Evolutionary conservation across 2,888 invertebrate species (phyloP).

Genomic region (Chydorus sphaericus): DNA sequence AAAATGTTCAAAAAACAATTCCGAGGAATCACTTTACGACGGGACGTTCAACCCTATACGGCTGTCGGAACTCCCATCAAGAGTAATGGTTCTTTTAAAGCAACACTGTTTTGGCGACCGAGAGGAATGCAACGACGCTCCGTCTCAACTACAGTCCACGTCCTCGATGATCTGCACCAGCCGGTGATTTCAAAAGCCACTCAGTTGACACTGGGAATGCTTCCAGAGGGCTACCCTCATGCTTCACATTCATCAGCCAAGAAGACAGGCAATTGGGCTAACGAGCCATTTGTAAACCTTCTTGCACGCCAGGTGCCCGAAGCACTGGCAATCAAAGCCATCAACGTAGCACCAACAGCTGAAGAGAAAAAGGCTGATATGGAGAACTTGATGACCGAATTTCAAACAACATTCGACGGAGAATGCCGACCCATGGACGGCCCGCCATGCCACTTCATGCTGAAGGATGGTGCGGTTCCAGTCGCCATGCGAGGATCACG

Average conservation of each 20-base stretch:
- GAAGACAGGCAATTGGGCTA: too few relatives aligned
- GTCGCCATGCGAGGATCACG: conserved; percentile 1
- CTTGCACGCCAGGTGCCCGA: background rate
- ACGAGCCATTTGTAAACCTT: too few relatives aligned
- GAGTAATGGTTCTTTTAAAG: background rate
- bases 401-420: background rate
- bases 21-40: background rate
- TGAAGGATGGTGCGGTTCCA: background rate
- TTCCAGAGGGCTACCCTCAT: too few relatives aligned
- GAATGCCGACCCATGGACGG: background rate
- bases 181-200: background rate
- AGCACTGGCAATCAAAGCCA: background rate
- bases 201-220: background rate
- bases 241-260: too few relatives aligned
- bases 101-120: background rate
- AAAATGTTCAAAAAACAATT: background rate
- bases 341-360: background rate
- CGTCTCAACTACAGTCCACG: background rate
- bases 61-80: background rate
- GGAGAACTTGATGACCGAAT: background rate
- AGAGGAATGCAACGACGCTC: background rate
- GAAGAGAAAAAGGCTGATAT: background rate
- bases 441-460: background rate
- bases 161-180: background rate
- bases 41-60: background rate